phyloP scores from a whole-genome alignment of 2,888 invertebrate species.

The Drosophila nigricruria region DNA sequence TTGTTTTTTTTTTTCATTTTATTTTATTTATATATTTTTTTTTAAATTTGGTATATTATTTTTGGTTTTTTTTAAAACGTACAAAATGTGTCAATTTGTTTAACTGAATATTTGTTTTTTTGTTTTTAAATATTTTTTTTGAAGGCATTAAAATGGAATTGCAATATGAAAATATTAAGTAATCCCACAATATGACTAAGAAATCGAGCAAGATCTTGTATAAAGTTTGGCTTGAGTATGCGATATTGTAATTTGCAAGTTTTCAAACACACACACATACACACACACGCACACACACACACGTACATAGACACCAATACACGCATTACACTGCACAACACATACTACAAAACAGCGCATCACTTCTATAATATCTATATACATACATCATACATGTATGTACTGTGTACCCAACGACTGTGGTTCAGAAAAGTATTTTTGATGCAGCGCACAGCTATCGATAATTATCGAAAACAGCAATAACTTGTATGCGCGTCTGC shows the following conservation, averaged over 20 bases:
- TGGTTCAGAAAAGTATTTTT: conserved; percentile 70
- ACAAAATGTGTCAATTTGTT: conserved; percentile 61
- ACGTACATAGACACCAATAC: conserved; percentile 21
- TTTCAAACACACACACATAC: conserved; percentile 35
- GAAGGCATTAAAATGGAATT: conserved; percentile 44
- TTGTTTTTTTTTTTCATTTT: conserved; percentile 38
- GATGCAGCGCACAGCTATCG: conserved; percentile 50
- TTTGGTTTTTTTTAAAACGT: conserved; percentile 42
- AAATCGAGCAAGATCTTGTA: conserved; percentile 53
- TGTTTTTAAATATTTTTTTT: conserved; percentile 17
- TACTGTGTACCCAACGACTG: conserved; percentile 47
- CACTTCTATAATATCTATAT: conserved; percentile 27
- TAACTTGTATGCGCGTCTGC: conserved; percentile 19
- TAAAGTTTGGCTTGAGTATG: conserved; percentile 64
- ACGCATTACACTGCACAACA: conserved; percentile 40
- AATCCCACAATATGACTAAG: conserved; percentile 27
- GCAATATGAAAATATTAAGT: conserved; percentile 30
- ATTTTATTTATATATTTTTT: conserved; percentile 8
- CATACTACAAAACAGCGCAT: conserved; percentile 17
- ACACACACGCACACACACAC: conserved; percentile 29
- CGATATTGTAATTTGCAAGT: conserved; percentile 75
- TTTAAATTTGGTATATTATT: conserved; percentile 4
- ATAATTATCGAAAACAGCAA: conserved; percentile 16
- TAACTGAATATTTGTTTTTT: conserved; percentile 23
- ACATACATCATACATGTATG: neutral